Percentiles rank a stretch among this genome's conserved stretches.
Evolutionary conservation across 1,140 invertebrate genomes (phyloP).

Genomic region (Formica selysi): DNA sequence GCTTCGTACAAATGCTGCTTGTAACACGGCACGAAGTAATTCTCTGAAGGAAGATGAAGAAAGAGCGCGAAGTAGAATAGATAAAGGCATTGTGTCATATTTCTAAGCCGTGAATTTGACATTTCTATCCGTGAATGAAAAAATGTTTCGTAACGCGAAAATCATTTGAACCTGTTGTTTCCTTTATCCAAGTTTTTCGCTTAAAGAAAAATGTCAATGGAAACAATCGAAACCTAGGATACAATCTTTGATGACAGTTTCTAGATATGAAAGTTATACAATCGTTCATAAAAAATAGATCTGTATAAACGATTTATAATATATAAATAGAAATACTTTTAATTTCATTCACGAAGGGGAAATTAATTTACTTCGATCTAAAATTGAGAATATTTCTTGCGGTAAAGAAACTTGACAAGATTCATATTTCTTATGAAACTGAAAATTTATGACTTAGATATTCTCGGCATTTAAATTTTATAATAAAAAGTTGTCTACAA

Average conservation of each 20-base stretch:
- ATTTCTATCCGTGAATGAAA: slow-evolving; percentile 32
- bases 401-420: neutral
- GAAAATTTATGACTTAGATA: neutral
- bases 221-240: neutral
- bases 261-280: neutral
- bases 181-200: neutral
- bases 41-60: neutral
- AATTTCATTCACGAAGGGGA: neutral
- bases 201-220: neutral
- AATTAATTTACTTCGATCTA: neutral
- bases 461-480: slow-evolving; percentile 45
- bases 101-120: too few species aligned
- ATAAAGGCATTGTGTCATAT: slow-evolving; percentile 35
- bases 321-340: slow-evolving; percentile 4
- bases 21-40: slow-evolving; percentile 1
- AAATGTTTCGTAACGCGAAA: slow-evolving; percentile 18
- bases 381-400: neutral
- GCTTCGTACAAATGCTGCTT: slow-evolving; percentile 45
- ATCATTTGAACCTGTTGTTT: slow-evolving; percentile 13
- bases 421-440: neutral
- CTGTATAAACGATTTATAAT: neutral
- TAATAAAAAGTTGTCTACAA: neutral
- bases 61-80: slow-evolving; percentile 1
- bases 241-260: neutral
- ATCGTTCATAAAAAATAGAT: neutral